Evolutionary conservation across 2,888 invertebrate genomes (phyloP), one percentile per base, ranked within the genome.

Genomic region (Netelia inedita): DNA sequence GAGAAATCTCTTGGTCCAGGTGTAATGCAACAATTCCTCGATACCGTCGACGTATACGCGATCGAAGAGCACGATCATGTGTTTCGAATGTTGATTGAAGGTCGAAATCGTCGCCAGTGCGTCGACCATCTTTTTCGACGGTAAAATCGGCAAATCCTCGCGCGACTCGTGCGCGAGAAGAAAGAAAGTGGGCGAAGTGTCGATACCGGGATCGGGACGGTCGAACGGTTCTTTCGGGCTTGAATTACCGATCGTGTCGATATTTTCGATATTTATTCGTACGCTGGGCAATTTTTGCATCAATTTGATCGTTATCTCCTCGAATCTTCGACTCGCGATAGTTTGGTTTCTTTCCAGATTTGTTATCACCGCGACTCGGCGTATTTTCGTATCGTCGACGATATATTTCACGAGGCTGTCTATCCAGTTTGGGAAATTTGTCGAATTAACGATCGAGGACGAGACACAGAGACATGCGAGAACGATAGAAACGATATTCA

Each of bases 1-100:
- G 9, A 79, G 41, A n/a, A 87, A 81, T 57, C 81, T 71, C 16
- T 85, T 75, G 0, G 76, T 35, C 88, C 87, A 88, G n/a, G 79
- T 80, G 23, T 82, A 72, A 9, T 21, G 21, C 57, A 88, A 79
- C 1, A 81, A 57, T 1, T 74, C 55, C 14, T 87, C 66, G 53
- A 83, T 61, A 76, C 61, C 78, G 8, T 71, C 63, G 19, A 23
- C 72, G 3, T 19, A 35, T 14, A 35, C 23, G 2, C 19, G 53
- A 10, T 79, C 28, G 9, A 86, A 19, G 0, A 79, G 41, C 2
- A 88, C 57, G 1, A 86, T 41, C 41, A 87, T 43, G 43, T 63
- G 85, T 28, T 68, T 80, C 6, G 80, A 59, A 14, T 50, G 41
- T 61, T 57, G 59, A 41, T 86, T 74, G 8, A 55, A 68, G 0